phyloP scores from a whole-genome alignment of 2,888 invertebrate genomes.

The Drosophila vallismaia region DNA sequence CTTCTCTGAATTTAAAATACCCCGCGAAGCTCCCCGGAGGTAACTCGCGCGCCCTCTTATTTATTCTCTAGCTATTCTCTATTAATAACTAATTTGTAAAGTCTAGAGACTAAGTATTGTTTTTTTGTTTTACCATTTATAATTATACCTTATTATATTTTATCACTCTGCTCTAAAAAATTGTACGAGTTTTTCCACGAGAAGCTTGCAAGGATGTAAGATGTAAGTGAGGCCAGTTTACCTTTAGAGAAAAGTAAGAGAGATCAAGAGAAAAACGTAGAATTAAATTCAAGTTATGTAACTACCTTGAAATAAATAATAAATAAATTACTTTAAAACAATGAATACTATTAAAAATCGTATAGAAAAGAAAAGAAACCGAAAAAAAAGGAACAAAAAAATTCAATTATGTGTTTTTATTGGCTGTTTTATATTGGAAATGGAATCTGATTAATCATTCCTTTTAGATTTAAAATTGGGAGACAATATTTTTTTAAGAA shows the following conservation, averaged over 20 bases:
- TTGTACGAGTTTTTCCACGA: conserved; percentile 13
- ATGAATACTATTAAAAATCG: conserved; percentile 56
- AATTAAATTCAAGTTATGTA: conserved; percentile 49
- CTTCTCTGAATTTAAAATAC: no score
- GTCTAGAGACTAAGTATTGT: conserved; percentile 51
- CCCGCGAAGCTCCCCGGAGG: no score
- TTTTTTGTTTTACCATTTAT: conserved; percentile 45
- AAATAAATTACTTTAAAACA: conserved; percentile 42
- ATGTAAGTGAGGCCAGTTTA: conserved; percentile 25
- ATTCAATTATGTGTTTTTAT: conserved; percentile 66
- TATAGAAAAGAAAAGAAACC: conserved; percentile 55
- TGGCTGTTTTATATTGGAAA: conserved; percentile 29
- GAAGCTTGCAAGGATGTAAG: conserved; percentile 19
- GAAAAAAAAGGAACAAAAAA: conserved; percentile 47
- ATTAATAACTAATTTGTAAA: conserved; percentile 48
- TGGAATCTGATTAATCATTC: not conserved
- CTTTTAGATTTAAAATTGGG: not conserved
- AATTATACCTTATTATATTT: conserved; percentile 23
- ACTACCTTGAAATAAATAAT: conserved; percentile 54
- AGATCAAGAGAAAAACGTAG: conserved; percentile 8
- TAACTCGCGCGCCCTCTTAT: conserved; percentile 51
- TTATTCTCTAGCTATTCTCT: conserved; percentile 64
- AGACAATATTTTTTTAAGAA: not conserved
- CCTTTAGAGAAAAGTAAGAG: conserved; percentile 5
- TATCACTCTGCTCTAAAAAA: conserved; percentile 25